Base-by-base conservation (phyloP, 2,797 vertebrate species). In the Pangasius djambal region DNA sequence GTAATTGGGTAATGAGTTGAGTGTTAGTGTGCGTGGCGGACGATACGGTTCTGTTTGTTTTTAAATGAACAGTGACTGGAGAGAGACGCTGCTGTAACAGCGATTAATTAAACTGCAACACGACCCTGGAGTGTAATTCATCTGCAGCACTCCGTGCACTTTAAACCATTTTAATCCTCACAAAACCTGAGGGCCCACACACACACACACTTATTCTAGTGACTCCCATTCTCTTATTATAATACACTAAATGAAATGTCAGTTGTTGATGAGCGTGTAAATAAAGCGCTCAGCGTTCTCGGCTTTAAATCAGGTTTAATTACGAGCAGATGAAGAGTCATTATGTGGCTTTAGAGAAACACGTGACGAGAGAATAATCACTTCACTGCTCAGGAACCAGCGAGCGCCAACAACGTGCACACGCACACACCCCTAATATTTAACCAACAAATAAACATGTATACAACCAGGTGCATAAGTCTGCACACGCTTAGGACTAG, bases 331-430 rank as follows among this genome's bases (percentile, higher is more conserved):
- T 91, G 89, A 92, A 28, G 70, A 85, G 75, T 90, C 63, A 79
- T 93, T 88, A 90, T 86, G 86, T 57, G 88, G 86, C 90, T 89
- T 74, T 88, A 74, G 69, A 82, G 88, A 85, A 81, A 86, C 87
- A 89, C 50, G 77, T 65, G 81, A 85, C 52, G 85, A 88, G 67
- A 69, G 87, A 89, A 82, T 87, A 83, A 92, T 87, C 37, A 87
- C 82, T 83, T 87, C 31, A 87, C 89, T 87, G 86, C 34, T 55
- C 75, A 89, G 34, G 59, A 81, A 67, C 85, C 86, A 48, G 74
- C 31, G 67, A 77, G 74, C 44, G 10, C 31, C 57, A 55, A 34
- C 6, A 34, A 78, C 8, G 6, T 6, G 18, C 79, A 81, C 50
- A 40, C 78, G 59, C 15, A 81, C n/a, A 9, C 22, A 52, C 48